Conservation (phyloP, 2,888 invertebrate genomes). For the Cryptocheilus praepositus region DNA sequence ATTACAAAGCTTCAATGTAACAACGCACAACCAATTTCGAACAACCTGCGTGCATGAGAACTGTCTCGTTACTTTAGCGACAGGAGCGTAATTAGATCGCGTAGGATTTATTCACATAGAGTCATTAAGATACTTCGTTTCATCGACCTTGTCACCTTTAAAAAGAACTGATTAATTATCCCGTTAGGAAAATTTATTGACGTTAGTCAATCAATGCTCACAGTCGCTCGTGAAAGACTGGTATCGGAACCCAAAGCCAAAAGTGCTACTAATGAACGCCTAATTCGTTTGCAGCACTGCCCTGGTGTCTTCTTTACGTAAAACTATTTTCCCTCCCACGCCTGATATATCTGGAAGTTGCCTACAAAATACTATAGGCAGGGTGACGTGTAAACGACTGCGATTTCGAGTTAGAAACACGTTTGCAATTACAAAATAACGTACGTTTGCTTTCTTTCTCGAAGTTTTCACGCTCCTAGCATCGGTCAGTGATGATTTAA, state of each 20-base stretch:
- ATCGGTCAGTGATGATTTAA: no score
- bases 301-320: no score
- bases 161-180: slow-evolving; percentile 36
- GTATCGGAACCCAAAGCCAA: background rate
- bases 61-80: slow-evolving; percentile 45
- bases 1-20: slow-evolving; percentile 67
- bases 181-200: background rate
- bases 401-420: no score
- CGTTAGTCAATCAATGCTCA: slow-evolving; percentile 1
- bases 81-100: slow-evolving; percentile 42
- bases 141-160: slow-evolving; percentile 33
- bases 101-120: slow-evolving; percentile 41
- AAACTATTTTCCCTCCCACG: no score
- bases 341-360: no score
- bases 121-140: slow-evolving; percentile 46
- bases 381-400: no score
- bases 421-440: background rate
- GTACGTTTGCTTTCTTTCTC: background rate
- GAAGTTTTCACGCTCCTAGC: no score
- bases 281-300: no score
- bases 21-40: slow-evolving; percentile 73
- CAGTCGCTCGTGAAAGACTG: slow-evolving; percentile 4
- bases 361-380: no score
- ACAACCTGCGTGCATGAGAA: slow-evolving; percentile 70
- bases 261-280: background rate